These are phyloP conservation scores for Meliscaeva auricollis DNA, from an alignment of 2,888 invertebrate genomes.

Conservation along the genomic window DNA sequence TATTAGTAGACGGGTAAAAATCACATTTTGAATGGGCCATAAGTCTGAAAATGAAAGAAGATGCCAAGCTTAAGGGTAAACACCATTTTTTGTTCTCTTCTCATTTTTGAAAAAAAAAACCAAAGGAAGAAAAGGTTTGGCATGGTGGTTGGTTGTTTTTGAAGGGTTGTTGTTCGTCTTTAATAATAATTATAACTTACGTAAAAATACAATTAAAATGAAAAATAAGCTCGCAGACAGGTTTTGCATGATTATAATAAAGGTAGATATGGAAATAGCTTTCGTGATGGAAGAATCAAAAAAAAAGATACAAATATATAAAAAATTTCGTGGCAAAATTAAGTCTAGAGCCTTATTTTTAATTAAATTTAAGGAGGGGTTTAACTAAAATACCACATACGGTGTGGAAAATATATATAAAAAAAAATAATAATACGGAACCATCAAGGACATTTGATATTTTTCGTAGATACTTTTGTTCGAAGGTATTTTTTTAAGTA, in stretches of 20 bases:
- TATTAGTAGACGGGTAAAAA: conserved; percentile 16
- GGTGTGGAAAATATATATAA: conserved; percentile 25
- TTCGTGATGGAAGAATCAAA: conserved; percentile 35
- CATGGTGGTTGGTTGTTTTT: conserved; percentile 33
- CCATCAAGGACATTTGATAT: conserved; percentile 55
- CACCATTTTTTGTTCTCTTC: conserved; percentile 33
- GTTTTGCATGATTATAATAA: conserved; percentile 3
- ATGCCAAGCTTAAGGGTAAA: conserved; percentile 59
- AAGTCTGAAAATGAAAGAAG: conserved; percentile 51
- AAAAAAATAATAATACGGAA: not conserved
- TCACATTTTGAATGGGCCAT: conserved; percentile 31
- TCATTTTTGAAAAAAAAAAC: too few relatives aligned
- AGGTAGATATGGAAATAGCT: conserved; percentile 39
- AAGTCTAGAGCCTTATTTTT: conserved; percentile 20
- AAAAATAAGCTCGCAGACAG: conserved; percentile 52
- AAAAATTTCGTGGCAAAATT: conserved; percentile 12
- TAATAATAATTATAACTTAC: conserved; percentile 59
- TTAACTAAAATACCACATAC: conserved; percentile 63
- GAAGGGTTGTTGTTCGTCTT: conserved; percentile 72
- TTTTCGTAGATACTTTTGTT: conserved; percentile 19
- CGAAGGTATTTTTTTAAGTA: conserved; percentile 28
- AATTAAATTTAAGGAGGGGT: conserved; percentile 60
- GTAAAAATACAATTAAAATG: conserved; percentile 73
- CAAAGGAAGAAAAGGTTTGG: conserved; percentile 40
- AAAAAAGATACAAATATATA: too few relatives aligned